A percentile compares a stretch with the other conserved stretches of the same genome.
phyloP scores from a whole-genome alignment of 2,113 vertebrate species.

The Melanerpes formicivorus region DNA sequence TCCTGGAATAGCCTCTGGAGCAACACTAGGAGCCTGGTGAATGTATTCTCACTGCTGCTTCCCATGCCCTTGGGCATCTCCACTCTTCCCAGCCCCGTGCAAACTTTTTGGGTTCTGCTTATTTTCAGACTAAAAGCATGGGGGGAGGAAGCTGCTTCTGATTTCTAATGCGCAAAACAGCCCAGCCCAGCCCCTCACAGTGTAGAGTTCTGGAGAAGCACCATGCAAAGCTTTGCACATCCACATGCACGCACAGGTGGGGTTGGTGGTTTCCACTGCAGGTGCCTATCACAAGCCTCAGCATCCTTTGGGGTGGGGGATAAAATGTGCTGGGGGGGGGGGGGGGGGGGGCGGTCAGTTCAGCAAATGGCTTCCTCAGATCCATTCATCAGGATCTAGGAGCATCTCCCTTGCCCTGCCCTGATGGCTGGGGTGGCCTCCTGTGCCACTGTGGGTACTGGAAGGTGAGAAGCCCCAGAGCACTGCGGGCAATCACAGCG shows the following conservation, averaged over 20 bases:
- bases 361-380: neutral
- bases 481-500: fast-evolving
- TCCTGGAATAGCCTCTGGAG: neutral
- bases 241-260: fast-evolving
- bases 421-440: fast-evolving
- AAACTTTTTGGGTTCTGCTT: neutral
- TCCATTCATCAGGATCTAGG: neutral
- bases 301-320: neutral
- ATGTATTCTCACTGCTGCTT: neutral
- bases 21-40: fast-evolving
- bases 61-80: fast-evolving
- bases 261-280: neutral
- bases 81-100: neutral
- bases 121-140: neutral
- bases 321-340: neutral
- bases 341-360: neutral
- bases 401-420: neutral
- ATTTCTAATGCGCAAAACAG: neutral
- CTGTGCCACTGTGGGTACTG: neutral
- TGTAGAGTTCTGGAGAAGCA: neutral
- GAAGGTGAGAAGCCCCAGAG: neutral
- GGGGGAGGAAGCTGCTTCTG: neutral
- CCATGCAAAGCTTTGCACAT: fast-evolving
- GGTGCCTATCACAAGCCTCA: neutral
- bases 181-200: neutral